Percentiles rank a stretch among this genome's conserved stretches.
Evolutionary conservation across 2,888 invertebrate genomes (phyloP).

Genomic region (Myopa testacea): DNA sequence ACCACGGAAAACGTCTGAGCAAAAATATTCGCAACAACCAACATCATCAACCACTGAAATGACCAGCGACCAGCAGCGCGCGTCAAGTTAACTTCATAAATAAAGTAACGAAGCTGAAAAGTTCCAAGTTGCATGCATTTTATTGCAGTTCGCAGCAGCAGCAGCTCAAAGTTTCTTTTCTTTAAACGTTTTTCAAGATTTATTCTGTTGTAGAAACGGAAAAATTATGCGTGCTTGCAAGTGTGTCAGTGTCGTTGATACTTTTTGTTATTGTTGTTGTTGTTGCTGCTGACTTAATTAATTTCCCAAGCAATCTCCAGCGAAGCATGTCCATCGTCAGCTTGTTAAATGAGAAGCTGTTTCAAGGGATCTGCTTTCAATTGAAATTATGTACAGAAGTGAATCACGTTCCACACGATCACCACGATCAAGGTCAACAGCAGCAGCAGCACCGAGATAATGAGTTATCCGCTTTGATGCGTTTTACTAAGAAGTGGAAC

Average conservation of each 20-base stretch:
- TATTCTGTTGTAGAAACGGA: not conserved
- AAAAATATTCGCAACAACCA: no score
- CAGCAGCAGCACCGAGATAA: not conserved
- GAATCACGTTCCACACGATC: not conserved
- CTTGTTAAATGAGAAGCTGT: not conserved
- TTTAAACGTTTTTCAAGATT: not conserved
- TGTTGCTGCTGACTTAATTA: not conserved
- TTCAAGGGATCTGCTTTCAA: conserved; percentile 20
- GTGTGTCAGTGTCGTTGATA: not conserved
- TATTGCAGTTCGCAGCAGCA: not conserved
- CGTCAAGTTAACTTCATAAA: not conserved
- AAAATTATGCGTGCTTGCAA: not conserved
- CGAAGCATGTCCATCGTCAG: not conserved
- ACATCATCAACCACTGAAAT: no score
- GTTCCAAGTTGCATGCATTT: not conserved
- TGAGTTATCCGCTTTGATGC: not conserved
- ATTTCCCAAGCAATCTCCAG: not conserved
- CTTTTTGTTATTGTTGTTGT: not conserved
- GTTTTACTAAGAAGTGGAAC: no score
- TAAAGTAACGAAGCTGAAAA: not conserved
- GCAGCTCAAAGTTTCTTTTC: not conserved
- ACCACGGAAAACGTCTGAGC: no score
- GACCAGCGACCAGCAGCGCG: not conserved
- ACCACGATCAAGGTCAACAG: conserved; percentile 26
- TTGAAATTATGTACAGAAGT: not conserved